Percentiles rank a stretch among this genome's conserved stretches.
phyloP scores from a whole-genome alignment of 2,113 vertebrate species.

The Dipodomys spectabilis region DNA sequence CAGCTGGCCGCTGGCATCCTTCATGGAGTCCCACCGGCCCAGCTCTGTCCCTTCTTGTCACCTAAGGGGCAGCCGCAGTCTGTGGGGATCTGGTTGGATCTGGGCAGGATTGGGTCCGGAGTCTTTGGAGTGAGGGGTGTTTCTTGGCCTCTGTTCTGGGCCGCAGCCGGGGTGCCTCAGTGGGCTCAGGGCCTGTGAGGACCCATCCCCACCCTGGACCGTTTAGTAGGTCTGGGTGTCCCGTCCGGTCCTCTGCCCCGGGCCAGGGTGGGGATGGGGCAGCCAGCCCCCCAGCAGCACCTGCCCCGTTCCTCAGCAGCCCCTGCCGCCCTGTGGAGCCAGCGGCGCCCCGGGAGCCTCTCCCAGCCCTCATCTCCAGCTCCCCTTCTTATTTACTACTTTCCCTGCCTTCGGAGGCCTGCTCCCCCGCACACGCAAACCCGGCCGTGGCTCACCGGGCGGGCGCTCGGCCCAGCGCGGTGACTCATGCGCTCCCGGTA shows the following conservation, averaged over 20 bases:
- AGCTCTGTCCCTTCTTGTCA: not conserved
- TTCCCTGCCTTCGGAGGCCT: slow-evolving; percentile 70
- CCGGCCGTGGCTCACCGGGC: not conserved
- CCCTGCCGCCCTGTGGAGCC: not conserved
- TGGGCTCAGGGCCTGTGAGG: rapidly evolving
- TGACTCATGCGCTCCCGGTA: slow-evolving; percentile 65
- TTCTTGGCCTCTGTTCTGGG: rapidly evolving
- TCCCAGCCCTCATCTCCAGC: not conserved
- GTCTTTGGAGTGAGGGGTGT: not conserved
- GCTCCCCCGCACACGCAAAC: slow-evolving; percentile 60
- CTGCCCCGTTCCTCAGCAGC: not conserved
- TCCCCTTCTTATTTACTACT: slow-evolving; percentile 73
- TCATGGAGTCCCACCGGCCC: too few species aligned
- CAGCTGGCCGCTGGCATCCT: not conserved
- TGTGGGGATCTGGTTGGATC: too few species aligned
- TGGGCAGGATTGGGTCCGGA: too few species aligned
- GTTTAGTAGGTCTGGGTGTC: rapidly evolving
- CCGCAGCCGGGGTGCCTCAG: rapidly evolving
- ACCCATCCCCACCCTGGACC: too few species aligned
- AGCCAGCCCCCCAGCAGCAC: not conserved
- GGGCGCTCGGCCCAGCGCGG: not conserved
- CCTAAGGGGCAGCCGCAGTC: not conserved
- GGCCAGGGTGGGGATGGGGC: not conserved
- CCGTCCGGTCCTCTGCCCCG: not conserved
- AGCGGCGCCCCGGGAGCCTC: too few species aligned